phyloP scores from a whole-genome alignment of 2,888 invertebrate species.

The Metalampra italica region DNA sequence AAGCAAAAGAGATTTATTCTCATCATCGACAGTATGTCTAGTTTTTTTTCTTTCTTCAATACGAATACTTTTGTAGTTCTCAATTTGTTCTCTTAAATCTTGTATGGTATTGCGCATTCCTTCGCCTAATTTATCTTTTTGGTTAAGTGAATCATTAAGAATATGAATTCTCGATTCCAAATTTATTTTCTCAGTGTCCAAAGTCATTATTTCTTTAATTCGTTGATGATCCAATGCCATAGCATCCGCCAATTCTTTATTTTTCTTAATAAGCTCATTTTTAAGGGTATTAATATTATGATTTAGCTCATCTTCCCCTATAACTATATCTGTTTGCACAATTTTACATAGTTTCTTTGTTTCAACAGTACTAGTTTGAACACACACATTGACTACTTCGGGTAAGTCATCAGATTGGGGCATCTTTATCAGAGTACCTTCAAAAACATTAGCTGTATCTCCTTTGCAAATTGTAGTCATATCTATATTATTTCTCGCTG shows the following conservation, averaged over 20 bases:
- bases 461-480: constrained; percentile 13
- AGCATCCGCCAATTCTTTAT: constrained; percentile 53
- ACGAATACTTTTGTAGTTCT: constrained; percentile 32
- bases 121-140: constrained; percentile 44
- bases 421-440: constrained; percentile 14
- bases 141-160: constrained; percentile 38
- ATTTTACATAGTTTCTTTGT: constrained; percentile 23
- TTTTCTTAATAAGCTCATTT: constrained; percentile 31
- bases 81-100: constrained; percentile 39
- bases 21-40: constrained; percentile 49
- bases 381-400: constrained; percentile 24
- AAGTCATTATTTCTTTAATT: constrained; percentile 43
- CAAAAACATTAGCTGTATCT: constrained; percentile 5
- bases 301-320: constrained; percentile 27
- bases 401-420: constrained; percentile 10
- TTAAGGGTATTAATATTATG: constrained; percentile 28
- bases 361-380: constrained; percentile 41
- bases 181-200: constrained; percentile 54
- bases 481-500: constrained; percentile 15
- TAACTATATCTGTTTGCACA: constrained; percentile 49
- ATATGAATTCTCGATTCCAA: constrained; percentile 45
- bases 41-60: constrained; percentile 29
- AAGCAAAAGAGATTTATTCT: constrained; percentile 60
- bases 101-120: constrained; percentile 36
- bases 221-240: constrained; percentile 49